Evolutionary conservation across 1,140 invertebrate species (phyloP), one percentile per base, ranked within the genome.

Genomic region (Andrena cerasifolii): DNA sequence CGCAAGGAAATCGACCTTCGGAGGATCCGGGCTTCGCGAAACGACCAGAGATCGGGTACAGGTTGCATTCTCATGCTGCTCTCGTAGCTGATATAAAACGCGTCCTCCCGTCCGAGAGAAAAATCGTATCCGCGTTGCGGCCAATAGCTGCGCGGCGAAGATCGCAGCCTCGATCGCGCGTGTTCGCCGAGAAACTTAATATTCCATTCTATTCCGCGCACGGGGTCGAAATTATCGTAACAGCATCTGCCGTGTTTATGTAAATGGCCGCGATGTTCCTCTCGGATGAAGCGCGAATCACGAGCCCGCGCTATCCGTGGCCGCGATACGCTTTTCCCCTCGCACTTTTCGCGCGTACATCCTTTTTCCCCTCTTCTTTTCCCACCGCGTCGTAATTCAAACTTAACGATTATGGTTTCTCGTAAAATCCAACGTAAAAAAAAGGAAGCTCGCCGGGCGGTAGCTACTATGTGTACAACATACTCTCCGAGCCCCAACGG

Each of bases 221-320:
- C 61, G 51, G 43, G 33, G 43, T 47, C 24, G 70, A 67, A 82
- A 80, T 82, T 82, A 82, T 82, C 80, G 80, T 70, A 82, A 82
- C 78, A 82, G 59, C 63, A 76, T 80, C 68, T 80, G 36, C 54
- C 78, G 51, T 80, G 80, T 82, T 82, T 82, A 82, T 82, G 80
- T 80, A 82, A 82, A 82, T 80, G 63, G 31, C 59, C 59, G 40
- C 68, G 47, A 56, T 66, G 80, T 80, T 76, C 61, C 56, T n/a
- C 12, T 26, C 40, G 61, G 61, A 49, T n/a, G 49, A 61, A 74
- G 33, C 72, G 77, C 53, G 71, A 74, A 74, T 66, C 65, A 33
- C 28, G 53, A 47, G n/a, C 16, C n/a, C 49, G 36, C 21, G 18
- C 65, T 68, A 18, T 6, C 3, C 16, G 36, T 5, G 51, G n/a